Evolutionary conservation across 2,888 invertebrate species (phyloP).

Genomic region (Apotomis betuletana): DNA sequence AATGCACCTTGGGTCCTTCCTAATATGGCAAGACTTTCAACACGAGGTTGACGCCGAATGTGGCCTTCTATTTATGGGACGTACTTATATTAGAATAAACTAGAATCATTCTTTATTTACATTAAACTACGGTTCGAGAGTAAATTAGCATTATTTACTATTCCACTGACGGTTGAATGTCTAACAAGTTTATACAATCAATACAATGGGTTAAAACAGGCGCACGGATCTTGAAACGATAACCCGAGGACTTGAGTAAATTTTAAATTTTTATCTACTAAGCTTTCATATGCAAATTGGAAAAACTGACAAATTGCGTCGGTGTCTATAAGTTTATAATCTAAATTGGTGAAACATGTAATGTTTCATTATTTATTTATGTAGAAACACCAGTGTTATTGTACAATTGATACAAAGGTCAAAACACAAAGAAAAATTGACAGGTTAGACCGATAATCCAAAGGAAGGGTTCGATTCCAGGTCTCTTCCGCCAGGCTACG

Average conservation of each 20-base stretch:
- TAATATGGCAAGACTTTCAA: conserved; percentile 51
- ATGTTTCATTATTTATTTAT: too few species aligned
- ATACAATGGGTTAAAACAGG: conserved; percentile 29
- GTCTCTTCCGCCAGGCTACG: too few species aligned
- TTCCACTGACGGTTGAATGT: conserved; percentile 43
- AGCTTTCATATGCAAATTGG: not conserved
- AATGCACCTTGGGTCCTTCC: conserved; percentile 44
- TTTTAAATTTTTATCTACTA: not conserved
- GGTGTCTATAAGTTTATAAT: too few species aligned
- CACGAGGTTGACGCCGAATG: conserved; percentile 46
- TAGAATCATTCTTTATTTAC: conserved; percentile 55
- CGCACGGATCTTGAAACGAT: not conserved
- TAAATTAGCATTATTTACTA: conserved; percentile 52
- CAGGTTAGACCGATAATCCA: too few species aligned
- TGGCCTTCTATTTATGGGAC: conserved; percentile 48
- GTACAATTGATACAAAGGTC: too few species aligned
- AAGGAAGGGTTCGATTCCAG: too few species aligned
- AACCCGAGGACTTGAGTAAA: not conserved
- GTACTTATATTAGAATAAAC: conserved; percentile 52
- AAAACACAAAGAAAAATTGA: too few species aligned
- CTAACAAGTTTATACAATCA: conserved; percentile 33
- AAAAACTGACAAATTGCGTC: too few species aligned
- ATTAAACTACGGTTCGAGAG: conserved; percentile 50
- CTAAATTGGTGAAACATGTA: too few species aligned
- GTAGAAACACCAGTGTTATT: too few species aligned